These are phyloP conservation scores for Trogon melanurus DNA, from an alignment of 2,113 vertebrate species.

Conservation along the genomic window DNA sequence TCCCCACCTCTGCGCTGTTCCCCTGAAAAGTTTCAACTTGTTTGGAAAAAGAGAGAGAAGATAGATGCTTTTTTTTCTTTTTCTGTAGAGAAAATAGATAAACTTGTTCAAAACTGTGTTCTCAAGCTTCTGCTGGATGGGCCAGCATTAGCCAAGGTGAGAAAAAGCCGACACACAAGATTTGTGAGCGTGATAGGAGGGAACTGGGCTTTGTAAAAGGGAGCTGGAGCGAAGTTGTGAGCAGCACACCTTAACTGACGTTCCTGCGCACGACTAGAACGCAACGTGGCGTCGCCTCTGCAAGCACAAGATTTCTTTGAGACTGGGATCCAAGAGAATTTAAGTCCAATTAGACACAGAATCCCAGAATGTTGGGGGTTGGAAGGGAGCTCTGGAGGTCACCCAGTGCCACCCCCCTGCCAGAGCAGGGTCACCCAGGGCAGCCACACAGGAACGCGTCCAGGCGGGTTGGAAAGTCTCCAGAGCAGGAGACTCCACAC, in stretches of 20 bases:
- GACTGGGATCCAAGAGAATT: neutral
- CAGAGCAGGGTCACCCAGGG: too few relatives aligned
- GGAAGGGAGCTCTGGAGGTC: too few relatives aligned
- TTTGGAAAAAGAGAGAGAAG: neutral
- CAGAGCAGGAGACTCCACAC: too few relatives aligned
- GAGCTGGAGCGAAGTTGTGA: neutral
- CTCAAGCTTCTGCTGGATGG: neutral
- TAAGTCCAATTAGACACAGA: neutral
- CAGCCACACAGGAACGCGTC: too few relatives aligned
- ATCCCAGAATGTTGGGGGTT: too few relatives aligned
- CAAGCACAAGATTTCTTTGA: neutral
- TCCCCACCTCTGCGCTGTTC: neutral
- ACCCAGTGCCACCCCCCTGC: too few relatives aligned
- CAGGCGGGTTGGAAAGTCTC: too few relatives aligned
- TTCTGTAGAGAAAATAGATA: neutral
- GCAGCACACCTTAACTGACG: neutral
- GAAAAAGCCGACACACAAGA: neutral
- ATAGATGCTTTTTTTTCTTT: neutral
- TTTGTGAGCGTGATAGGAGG: neutral
- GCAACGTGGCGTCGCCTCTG: neutral
- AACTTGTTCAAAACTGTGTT: neutral
- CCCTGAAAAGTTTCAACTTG: neutral
- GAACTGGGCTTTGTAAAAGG: neutral
- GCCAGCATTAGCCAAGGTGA: neutral
- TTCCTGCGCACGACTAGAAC: accelerated